These are phyloP conservation scores for Coluber constrictor DNA, from an alignment of 2,797 vertebrate species.

Conservation along the genomic window DNA sequence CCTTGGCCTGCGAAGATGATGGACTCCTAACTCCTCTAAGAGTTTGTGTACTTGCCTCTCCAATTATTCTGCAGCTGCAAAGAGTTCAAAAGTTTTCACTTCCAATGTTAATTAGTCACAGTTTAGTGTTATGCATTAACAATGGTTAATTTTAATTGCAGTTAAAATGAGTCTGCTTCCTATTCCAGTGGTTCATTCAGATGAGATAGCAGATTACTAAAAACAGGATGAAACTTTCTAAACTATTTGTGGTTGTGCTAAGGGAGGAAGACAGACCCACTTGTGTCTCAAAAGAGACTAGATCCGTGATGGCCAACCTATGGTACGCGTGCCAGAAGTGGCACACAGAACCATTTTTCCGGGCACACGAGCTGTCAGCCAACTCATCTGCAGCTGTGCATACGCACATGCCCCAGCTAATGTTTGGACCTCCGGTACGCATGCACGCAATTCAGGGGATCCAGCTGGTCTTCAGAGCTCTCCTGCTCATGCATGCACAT, in stretches of 20 bases:
- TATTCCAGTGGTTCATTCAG: not conserved
- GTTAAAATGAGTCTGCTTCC: not conserved
- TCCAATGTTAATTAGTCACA: not conserved
- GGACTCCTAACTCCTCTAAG: not conserved
- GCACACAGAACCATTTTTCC: too few relatives aligned
- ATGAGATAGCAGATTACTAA: not conserved
- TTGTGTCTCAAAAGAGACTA: not conserved
- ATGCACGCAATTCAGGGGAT: too few relatives aligned
- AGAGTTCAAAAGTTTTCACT: not conserved
- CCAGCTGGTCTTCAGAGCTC: too few relatives aligned
- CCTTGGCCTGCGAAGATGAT: not conserved
- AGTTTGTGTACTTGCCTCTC: not conserved
- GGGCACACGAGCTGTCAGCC: too few relatives aligned
- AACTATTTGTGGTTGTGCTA: not conserved
- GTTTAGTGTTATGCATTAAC: not conserved
- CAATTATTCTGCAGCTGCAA: not conserved
- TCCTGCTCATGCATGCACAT: too few relatives aligned
- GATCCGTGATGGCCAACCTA: not conserved
- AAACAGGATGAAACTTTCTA: not conserved
- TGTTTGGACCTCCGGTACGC: too few relatives aligned
- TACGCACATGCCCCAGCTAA: too few relatives aligned
- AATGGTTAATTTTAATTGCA: not conserved
- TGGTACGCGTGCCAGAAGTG: too few relatives aligned
- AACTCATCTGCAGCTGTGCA: too few relatives aligned
- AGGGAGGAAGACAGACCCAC: not conserved